Base-by-base conservation (phyloP, 2,888 invertebrate genomes). In the Stramonita haemastoma region DNA sequence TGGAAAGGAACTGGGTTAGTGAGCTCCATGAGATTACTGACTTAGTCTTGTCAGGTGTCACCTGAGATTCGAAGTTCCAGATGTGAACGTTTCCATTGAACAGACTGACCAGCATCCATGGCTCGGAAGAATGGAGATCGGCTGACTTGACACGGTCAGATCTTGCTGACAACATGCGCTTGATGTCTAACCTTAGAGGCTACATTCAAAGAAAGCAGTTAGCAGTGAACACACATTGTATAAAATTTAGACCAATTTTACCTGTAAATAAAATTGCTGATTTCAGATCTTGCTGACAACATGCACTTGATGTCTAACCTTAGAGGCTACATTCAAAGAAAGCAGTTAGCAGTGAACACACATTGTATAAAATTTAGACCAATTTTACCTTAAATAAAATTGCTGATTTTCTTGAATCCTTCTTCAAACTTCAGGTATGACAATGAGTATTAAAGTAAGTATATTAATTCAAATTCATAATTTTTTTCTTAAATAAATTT, bases 1-100 rank as follows among this genome's bases (percentile, higher is more conserved):
- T 46, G 17, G 15, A 77, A 13, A 57, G 19, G 57, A 57, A 84
- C 29, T 0, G 84, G 84, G 84, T 84, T 84, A 84, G 84, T 84
- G 84, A 84, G 84, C 84, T 84, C 84, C 84, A 84, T 84, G 84
- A 84, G 57, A 57, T 57, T 46, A 84, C 15, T 57, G 56, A 46
- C 2, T 46, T 5, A 8, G 46, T 46, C 2, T 46, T 46, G 46
- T 46, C 46, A 46, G n/a, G 77, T n/a, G 77, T 86, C 86, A 96
- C 96, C 96, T 99, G 99, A 91, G 98, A 98, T 96, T 99, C 99
- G 96, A 98, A 98, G 96, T 99, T 99, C 99, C 99, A 99, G 95
- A 99, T 98, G 97, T 99, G 99, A 94, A 99, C 99, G 96, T 99
- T 98, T 93, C 99, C 99, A 96, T 98, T 99, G 97, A 99, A 99